Base-by-base conservation (phyloP, 2,888 invertebrate species). In the Elysia crispata region DNA sequence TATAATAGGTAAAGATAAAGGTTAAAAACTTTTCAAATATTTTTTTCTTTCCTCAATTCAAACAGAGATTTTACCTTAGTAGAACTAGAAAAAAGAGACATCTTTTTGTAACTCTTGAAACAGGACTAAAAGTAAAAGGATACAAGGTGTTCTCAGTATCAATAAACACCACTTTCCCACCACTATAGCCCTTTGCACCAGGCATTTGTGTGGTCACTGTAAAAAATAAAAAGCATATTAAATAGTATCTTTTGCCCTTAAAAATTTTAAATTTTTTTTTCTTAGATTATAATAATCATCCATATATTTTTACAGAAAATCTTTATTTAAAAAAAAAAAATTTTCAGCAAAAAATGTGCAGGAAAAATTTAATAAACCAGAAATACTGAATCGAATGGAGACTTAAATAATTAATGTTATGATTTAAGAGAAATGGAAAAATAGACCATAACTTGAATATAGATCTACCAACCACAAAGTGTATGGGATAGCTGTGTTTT, bases 121-220 rank as follows among this genome's bases (percentile, higher is more conserved):
- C 30, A 28, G 41, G 11, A 28, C 5, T 13, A n/a, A 67, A 31
- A 6, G 49, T n/a, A 0, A 76, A 89, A 91, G 89, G 91, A 91
- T 95, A 96, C 95, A 96, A 96, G 18, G 96, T 96, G 90, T 96
- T 95, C 92, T 96, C 96, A 13, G 96, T 96, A 90, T 96, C 96
- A 66, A 96, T 94, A 90, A 95, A 96, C 92, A 96, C 95, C 3
- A 96, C 95, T 93, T 96, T 96, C 73, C 96, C 96, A 25, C 96
- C 96, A 64, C 94, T 92, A 90, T 95, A 96, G 6, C 95, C 95
- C 81, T 88, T 94, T 0, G 93, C 91, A 73, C 94, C 94, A 0
- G 96, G 95, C 88, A 96, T 94, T 92, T 96, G 96, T 49, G 95
- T 94, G 13, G 96, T 95, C 8, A 96, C 95, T 92, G 84, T 28